Evolutionary conservation across 1,140 invertebrate species (phyloP), one percentile per base, ranked within the genome.

Genomic region (Camponotus vicinus): DNA sequence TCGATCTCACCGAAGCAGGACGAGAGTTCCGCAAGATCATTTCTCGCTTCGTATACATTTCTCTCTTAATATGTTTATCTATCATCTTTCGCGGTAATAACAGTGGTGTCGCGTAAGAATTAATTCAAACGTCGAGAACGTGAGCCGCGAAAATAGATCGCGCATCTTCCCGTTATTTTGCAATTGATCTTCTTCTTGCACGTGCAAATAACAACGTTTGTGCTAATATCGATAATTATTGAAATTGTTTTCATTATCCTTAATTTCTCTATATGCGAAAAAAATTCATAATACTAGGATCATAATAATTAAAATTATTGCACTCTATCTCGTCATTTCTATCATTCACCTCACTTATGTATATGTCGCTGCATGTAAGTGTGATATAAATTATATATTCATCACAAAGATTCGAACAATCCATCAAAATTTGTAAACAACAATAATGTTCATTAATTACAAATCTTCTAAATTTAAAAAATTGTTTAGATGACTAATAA

Each of bases 101-200:
- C 79, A 61, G 52, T 11, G 37, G 37, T 32, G 32, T 69, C 27
- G 52, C n/a, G 9, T 40, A 61, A 83, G 55, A 83, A 37, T 37
- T 49, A 34, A 83, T 61, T 59, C 15, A 5, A 71, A 21, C 67
- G 66, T 15, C 32, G n/a, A 59, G 79, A 52, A 18, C 32, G 63
- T 27, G 45, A 42, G 37, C 21, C n/a, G 21, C 15, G 49, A 70
- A 80, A 80, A 80, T 80, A 32, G 42, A 70, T 3, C 49, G 11
- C 77, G 63, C 52, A 27, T 21, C 40, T 80, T 79, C 57, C 78
- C 78, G 77, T 67, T 80, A 80, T 13, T 55, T 75, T 57, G 21
- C 80, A 49, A 78, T 88, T 87, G 21, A 80, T 80, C 69, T 63
- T 34, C 61, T 55, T 34, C 40, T 79, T 34, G 63, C 63, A 32